phyloP scores from a whole-genome alignment of 1,140 invertebrate genomes.

The Nautilus pompilius region DNA sequence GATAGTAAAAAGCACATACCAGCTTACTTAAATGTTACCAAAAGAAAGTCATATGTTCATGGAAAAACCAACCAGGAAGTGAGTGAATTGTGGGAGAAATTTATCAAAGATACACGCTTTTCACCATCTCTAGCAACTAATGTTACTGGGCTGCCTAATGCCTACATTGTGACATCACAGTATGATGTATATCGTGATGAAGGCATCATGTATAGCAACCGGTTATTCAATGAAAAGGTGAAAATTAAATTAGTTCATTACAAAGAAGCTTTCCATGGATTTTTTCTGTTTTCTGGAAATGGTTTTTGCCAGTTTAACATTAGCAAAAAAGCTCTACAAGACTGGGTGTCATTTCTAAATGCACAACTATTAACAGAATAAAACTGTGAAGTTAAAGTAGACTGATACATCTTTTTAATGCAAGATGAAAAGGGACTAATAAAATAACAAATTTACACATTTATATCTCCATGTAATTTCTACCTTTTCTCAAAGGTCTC shows the following conservation, averaged over 20 bases:
- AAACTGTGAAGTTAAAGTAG: no score
- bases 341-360: no score
- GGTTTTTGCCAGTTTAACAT: no score
- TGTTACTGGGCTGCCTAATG: conserved; percentile 22
- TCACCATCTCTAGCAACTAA: conserved; percentile 29
- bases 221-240: conserved; percentile 26
- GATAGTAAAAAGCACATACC: conserved; percentile 29
- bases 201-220: conserved; percentile 38
- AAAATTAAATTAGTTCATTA: conserved; percentile 41
- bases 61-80: conserved; percentile 5
- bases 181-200: conserved; percentile 46
- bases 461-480: no score
- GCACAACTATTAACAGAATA: no score
- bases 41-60: conserved; percentile 13
- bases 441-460: no score
- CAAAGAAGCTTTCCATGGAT: conserved; percentile 36
- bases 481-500: no score
- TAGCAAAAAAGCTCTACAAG: no score
- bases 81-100: conserved; percentile 13
- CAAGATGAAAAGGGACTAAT: no score
- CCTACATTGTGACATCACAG: conserved; percentile 44
- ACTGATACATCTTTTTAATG: no score
- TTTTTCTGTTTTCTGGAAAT: conserved; percentile 44
- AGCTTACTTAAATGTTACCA: conserved; percentile 19
- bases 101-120: conserved; percentile 24